Evolutionary conservation across 2,888 invertebrate genomes (phyloP).

Genomic region (Aporophyla nigra): DNA sequence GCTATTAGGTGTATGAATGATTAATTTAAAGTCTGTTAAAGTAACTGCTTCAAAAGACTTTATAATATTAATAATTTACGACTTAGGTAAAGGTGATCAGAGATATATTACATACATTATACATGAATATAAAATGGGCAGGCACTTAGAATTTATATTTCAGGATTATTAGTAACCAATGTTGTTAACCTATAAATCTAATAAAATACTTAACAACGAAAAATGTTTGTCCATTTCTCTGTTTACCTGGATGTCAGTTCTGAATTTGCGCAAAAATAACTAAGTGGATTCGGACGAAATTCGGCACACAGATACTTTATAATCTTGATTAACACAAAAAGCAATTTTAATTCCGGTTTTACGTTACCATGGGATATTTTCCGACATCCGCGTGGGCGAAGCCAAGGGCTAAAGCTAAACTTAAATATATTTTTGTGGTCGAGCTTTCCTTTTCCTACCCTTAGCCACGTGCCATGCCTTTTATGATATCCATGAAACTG

Average conservation of each 20-base stretch:
- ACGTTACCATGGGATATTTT: background rate
- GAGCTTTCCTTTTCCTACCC: background rate
- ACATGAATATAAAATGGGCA: constrained; percentile 1
- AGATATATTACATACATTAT: background rate
- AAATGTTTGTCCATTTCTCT: background rate
- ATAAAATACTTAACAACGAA: background rate
- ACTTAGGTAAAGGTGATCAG: constrained; percentile 5
- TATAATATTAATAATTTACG: constrained; percentile 1
- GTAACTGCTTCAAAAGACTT: background rate
- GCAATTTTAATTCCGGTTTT: background rate
- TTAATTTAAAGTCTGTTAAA: background rate
- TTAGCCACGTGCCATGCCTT: too few relatives aligned
- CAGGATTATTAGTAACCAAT: background rate
- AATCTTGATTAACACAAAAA: background rate
- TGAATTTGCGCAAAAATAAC: background rate
- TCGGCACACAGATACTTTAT: background rate
- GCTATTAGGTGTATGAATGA: background rate
- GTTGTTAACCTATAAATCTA: background rate
- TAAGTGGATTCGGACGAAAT: background rate
- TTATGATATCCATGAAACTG: background rate
- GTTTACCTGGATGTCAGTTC: background rate
- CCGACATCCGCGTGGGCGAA: background rate
- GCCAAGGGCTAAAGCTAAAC: background rate
- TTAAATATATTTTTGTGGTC: background rate
- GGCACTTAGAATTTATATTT: constrained; percentile 2